Percentiles rank a stretch among this genome's conserved stretches.
phyloP scores from a whole-genome alignment of 1,140 invertebrate species.

The Euura lappo region DNA sequence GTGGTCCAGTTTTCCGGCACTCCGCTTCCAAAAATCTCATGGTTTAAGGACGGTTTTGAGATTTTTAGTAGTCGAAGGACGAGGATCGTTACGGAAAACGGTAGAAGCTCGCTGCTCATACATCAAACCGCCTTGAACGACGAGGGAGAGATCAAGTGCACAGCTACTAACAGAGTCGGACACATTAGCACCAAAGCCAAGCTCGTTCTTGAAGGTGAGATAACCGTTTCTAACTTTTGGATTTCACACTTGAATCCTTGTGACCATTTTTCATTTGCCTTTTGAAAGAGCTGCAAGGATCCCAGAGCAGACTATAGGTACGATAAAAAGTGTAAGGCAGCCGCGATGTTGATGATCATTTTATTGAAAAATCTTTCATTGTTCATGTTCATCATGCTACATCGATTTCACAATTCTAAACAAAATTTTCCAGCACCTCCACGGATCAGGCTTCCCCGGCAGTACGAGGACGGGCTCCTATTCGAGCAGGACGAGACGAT shows the following conservation, averaged over 20 bases:
- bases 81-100: slow-evolving; percentile 77
- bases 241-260: no score
- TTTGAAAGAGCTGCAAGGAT: no score
- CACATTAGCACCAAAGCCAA: slow-evolving; percentile 76
- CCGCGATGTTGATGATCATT: no score
- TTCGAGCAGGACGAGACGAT: slow-evolving; percentile 89
- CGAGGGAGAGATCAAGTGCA: slow-evolving; percentile 88
- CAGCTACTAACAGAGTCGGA: slow-evolving; percentile 83
- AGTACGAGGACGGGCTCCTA: slow-evolving; percentile 86
- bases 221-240: background rate
- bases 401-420: no score
- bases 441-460: slow-evolving; percentile 75
- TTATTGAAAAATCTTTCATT: no score
- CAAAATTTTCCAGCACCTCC: slow-evolving; percentile 69
- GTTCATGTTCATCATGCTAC: no score
- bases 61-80: slow-evolving; percentile 83
- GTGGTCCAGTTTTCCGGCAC: slow-evolving; percentile 81
- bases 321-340: no score
- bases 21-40: slow-evolving; percentile 86
- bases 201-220: slow-evolving; percentile 73
- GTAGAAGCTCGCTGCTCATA: slow-evolving; percentile 80
- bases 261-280: no score
- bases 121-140: slow-evolving; percentile 79
- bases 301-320: no score
- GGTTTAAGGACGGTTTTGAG: slow-evolving; percentile 91